phyloP scores from a whole-genome alignment of 2,888 invertebrate species.

The Drosophila anomelani region DNA sequence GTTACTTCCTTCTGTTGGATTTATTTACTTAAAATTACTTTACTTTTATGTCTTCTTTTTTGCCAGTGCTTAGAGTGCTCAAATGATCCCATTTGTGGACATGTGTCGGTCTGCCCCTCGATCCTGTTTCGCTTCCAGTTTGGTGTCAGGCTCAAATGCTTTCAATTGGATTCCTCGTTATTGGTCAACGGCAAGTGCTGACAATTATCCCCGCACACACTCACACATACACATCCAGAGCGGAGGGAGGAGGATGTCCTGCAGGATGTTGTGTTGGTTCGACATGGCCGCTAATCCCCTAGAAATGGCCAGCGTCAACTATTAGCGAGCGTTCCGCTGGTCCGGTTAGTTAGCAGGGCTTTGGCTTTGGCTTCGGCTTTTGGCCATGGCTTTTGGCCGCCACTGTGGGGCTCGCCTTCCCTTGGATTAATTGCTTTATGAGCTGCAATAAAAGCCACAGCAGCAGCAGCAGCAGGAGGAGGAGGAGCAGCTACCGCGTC shows the following conservation, averaged over 20 bases:
- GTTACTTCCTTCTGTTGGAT: neutral
- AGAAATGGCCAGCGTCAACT: conserved; percentile 65
- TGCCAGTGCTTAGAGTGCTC: neutral
- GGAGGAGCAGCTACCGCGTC: conserved; percentile 10
- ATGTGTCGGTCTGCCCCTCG: conserved; percentile 29
- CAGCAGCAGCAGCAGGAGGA: conserved; percentile 5
- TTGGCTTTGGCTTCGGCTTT: conserved; percentile 17
- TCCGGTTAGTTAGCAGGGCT: conserved; percentile 60
- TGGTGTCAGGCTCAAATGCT: conserved; percentile 39
- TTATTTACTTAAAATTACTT: neutral
- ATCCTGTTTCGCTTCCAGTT: conserved; percentile 19
- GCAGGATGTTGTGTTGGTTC: conserved; percentile 21
- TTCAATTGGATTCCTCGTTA: conserved; percentile 56
- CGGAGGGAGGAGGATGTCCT: neutral
- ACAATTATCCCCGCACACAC: conserved; percentile 45
- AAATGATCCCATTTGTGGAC: conserved; percentile 31
- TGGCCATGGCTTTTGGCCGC: conserved; percentile 9
- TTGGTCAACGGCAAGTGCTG: conserved; percentile 58
- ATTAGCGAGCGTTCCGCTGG: conserved; percentile 59
- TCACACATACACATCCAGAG: neutral
- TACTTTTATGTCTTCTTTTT: neutral
- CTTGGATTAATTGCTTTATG: conserved; percentile 76
- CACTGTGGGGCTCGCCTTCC: neutral
- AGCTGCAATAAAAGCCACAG: conserved; percentile 75
- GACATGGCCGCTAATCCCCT: conserved; percentile 63